Percentiles rank a stretch among this genome's conserved stretches.
These are phyloP conservation scores for Oenanthe oenanthe DNA, from an alignment of 2,113 vertebrate genomes.

Conservation along the genomic window DNA sequence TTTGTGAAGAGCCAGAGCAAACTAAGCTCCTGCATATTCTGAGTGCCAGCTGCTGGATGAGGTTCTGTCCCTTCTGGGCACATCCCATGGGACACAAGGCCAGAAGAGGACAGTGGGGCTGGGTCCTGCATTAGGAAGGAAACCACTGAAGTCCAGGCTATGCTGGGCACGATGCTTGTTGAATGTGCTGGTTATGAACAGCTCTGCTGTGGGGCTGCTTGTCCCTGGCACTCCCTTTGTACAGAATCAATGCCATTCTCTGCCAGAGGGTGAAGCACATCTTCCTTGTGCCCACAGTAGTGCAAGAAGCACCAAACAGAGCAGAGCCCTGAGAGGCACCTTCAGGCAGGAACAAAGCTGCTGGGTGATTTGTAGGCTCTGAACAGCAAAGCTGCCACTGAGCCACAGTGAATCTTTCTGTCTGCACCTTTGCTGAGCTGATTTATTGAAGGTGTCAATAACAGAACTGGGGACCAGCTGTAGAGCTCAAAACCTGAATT, in stretches of 20 bases:
- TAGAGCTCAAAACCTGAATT: not conserved
- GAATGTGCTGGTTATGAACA: not conserved
- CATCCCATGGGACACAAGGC: accelerated
- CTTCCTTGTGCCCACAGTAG: not conserved
- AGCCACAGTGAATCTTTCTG: not conserved
- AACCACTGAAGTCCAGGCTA: accelerated
- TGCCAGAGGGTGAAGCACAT: not conserved
- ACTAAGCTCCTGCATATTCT: not conserved
- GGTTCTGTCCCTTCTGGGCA: not conserved
- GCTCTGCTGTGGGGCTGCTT: too few species aligned
- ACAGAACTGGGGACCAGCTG: not conserved
- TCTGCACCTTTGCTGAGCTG: not conserved
- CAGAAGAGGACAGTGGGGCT: not conserved
- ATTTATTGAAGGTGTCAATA: not conserved
- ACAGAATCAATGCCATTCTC: not conserved
- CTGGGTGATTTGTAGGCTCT: not conserved
- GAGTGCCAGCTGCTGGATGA: not conserved
- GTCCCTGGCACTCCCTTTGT: not conserved
- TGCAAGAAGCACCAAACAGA: accelerated
- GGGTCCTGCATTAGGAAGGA: not conserved
- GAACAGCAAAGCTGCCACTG: not conserved
- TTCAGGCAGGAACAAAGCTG: not conserved
- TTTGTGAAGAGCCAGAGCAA: not conserved
- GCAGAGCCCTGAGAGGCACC: not conserved
- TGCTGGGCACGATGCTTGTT: not conserved